A percentile compares a stretch with the other conserved stretches of the same genome.
Evolutionary conservation across 2,113 vertebrate species (phyloP).

Genomic region (Mirza zaza): DNA sequence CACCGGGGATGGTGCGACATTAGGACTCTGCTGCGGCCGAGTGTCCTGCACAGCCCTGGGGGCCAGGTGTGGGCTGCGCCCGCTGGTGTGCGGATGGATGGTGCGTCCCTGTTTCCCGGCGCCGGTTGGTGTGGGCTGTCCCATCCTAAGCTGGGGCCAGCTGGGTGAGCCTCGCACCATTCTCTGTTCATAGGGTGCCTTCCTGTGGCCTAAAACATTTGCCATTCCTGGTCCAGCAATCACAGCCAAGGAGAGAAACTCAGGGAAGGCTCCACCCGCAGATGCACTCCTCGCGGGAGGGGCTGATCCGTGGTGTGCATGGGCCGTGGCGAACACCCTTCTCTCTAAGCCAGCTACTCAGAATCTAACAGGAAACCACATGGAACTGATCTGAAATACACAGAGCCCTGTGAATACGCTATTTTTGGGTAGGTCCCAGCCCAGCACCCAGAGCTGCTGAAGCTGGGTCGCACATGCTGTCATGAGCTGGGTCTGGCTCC

Average conservation of each 20-base stretch:
- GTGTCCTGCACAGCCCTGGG: not conserved
- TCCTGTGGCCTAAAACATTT: not conserved
- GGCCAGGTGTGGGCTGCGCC: not conserved
- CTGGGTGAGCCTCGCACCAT: not conserved
- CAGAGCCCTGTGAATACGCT: not conserved
- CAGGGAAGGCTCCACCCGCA: too few species aligned
- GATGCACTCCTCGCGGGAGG: not conserved
- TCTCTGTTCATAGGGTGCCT: not conserved
- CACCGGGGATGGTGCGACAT: not conserved
- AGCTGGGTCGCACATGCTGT: not conserved
- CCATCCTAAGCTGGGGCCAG: not conserved
- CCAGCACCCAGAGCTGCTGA: not conserved
- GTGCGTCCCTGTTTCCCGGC: not conserved
- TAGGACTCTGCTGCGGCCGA: not conserved
- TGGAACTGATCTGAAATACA: not conserved
- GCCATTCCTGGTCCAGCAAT: not conserved
- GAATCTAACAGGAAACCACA: not conserved
- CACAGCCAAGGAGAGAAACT: not conserved
- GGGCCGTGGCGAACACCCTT: not conserved
- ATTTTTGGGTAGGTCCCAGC: not conserved
- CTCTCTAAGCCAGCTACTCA: not conserved
- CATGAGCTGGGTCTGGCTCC: not conserved
- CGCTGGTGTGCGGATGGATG: not conserved
- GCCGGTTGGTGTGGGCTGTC: not conserved
- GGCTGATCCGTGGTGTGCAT: too few species aligned